A percentile compares a stretch with the other conserved stretches of the same genome.
phyloP scores from a whole-genome alignment of 2,797 vertebrate genomes.

The Pelodytes ibericus region DNA sequence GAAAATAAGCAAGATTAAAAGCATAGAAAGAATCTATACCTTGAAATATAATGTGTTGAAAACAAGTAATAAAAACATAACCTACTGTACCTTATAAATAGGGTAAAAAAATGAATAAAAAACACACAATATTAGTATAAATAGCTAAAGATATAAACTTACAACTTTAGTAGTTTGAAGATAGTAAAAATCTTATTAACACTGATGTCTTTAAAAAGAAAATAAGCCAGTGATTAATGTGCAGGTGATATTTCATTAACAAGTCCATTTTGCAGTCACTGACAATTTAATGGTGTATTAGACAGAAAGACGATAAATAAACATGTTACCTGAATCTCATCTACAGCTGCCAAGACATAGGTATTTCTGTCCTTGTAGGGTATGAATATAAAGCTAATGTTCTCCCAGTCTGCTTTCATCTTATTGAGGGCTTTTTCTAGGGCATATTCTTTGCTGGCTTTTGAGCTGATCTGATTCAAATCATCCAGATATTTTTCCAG shows the following conservation, averaged over 20 bases:
- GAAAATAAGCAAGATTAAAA: not conserved
- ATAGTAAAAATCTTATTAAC: no score
- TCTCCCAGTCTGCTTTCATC: conserved; percentile 55
- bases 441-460: conserved; percentile 58
- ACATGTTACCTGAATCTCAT: conserved; percentile 55
- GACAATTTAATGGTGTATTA: not conserved
- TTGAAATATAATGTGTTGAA: no score
- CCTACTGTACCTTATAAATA: no score
- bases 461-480: conserved; percentile 51
- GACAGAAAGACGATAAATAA: not conserved
- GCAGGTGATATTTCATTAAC: no score
- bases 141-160: no score
- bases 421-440: conserved; percentile 60
- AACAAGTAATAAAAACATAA: no score
- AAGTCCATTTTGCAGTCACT: not conserved
- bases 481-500: conserved; percentile 66
- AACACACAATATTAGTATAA: no score
- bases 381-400: conserved; percentile 51
- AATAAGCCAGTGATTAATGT: no score
- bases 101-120: no score
- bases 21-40: no score
- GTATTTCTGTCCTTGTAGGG: conserved; percentile 50
- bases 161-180: no score
- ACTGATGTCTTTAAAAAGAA: no score
- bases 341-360: conserved; percentile 44